Evolutionary conservation across 2,113 vertebrate genomes (phyloP), one percentile per base, ranked within the genome.

Genomic region (Panthera tigris): DNA sequence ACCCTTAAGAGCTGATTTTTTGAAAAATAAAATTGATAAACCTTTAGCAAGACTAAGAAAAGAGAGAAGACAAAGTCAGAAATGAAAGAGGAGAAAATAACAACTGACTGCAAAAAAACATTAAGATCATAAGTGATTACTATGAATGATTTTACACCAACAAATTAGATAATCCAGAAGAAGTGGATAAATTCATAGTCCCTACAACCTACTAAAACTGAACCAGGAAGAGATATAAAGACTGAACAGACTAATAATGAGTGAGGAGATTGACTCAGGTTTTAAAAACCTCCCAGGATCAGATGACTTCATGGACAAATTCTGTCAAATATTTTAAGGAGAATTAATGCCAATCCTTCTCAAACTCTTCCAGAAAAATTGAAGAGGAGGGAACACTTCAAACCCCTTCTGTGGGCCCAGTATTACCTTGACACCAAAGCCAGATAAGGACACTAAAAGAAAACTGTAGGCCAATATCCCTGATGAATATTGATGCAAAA

Each of bases 41-140:
- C 31, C 29, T 79, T 45, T 69, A 69, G 63, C 13, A 33, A 87
- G 83, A 36, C 12, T 69, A 57, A 87, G 50, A 27, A 87, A 50
- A 65, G 39, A 71, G 18, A 71, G 19, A 65, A 63, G 31, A 93
- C 68, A 39, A 66, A 79, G 36, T 63, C 68, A 66, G 69, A 52
- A 85, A 85, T 88, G 16, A 69, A 87, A 52, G 65, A 69, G 45
- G 85, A 84, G 39, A 84, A 84, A 85, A 76, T 84, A 84, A 93
- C 19, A 74, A 50, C 33, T 31, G 69, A 76, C 41, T 76, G 84
- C 8, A 76, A 45, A 85, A 76, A 76, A 65, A 39, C 16, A 8
- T 78, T 65, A 74, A 33, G 45, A 66, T 52, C 33, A 76, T 52
- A 31, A 74, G 81, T 66, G 55, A 93, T n/a, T 33, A 25, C 29